Evolutionary conservation across 2,113 vertebrate species (phyloP), one percentile per base, ranked within the genome.

Genomic region (Clarias macrocephalus): DNA sequence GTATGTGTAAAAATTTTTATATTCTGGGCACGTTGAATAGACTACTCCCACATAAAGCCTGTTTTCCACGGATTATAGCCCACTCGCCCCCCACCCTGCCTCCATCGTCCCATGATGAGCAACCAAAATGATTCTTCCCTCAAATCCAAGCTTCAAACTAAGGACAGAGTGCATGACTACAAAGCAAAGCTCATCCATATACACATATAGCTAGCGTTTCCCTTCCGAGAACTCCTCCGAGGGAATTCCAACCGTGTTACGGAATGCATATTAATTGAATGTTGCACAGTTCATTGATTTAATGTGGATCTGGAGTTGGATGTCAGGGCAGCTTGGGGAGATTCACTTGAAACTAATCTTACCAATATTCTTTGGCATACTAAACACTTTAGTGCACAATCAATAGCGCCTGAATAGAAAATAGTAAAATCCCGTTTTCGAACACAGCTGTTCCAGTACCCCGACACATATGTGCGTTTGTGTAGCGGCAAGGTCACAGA

Each of bases 401-500:
- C 56, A 85, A 63, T 63, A 85, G 5, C 2, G n/a, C 0, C 48
- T 30, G 63, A 68, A 84, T 28, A 28, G 30, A 75, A 30, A 37
- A 60, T 42, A 75, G 54, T 73, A 63, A 63, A 65, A 42, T 28
- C 16, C 48, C 12, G 66, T 81, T 82, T 70, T 79, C 63, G 63
- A 23, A 77, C 57, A 25, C 79, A 54, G 70, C n/a, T n/a, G 37
- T 21, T 0, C 56, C 19, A 59, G 33, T 66, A 3, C 16, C 59
- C 60, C 7, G 23, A 80, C 83, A 80, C 28, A 30, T n/a, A 2
- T 77, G 37, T 84, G 54, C 63, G 33, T 84, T 62, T 68, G 75
- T 86, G 65, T 65, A 54, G 86, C 70, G 85, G 72, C 92, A 94
- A 94, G 93, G 93, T 94, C 90, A 77, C 83, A 93, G 92, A 91